Percentiles rank a stretch among this genome's conserved stretches.
Conservation (phyloP, 64 coral and sea anemone genomes). For the Dendronephthya gigantea region DNA sequence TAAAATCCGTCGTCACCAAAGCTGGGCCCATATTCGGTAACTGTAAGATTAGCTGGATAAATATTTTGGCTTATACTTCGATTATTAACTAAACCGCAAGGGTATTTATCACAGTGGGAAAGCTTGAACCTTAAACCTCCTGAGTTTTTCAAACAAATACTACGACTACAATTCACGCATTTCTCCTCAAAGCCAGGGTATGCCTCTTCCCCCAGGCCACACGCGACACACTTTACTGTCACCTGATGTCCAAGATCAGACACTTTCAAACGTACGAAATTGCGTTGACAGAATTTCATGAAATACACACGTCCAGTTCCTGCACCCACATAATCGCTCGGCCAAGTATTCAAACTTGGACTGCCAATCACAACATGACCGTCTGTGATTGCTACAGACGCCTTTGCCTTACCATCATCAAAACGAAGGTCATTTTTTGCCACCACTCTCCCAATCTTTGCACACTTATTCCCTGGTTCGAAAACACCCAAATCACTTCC, state of each 20-base stretch:
- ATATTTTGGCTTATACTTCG: not conserved
- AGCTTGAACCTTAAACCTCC: not conserved
- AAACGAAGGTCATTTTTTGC: conserved; percentile 32
- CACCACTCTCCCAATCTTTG: conserved; percentile 32
- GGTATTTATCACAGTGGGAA: not conserved
- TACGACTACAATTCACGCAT: not conserved
- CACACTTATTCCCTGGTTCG: conserved; percentile 7
- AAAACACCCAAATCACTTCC: not conserved
- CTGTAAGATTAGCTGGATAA: not conserved
- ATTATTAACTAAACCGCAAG: not conserved
- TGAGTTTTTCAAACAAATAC: not conserved
- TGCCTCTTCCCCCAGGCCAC: conserved; percentile 26
- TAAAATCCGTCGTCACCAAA: conserved; percentile 2
- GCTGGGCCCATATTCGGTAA: not conserved
- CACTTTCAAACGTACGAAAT: conserved; percentile 42
- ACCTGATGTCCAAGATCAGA: conserved; percentile 23
- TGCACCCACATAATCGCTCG: conserved; percentile 20
- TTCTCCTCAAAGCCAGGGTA: conserved; percentile 12
- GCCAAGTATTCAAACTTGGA: conserved; percentile 57
- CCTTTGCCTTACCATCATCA: conserved; percentile 21
- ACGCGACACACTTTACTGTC: conserved; percentile 36
- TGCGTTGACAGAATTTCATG: conserved; percentile 46
- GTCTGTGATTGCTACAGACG: conserved; percentile 33
- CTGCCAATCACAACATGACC: conserved; percentile 55
- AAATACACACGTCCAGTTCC: conserved; percentile 61